Conservation (phyloP, 2,113 vertebrate genomes). For the Hydrochoerus hydrochaeris region DNA sequence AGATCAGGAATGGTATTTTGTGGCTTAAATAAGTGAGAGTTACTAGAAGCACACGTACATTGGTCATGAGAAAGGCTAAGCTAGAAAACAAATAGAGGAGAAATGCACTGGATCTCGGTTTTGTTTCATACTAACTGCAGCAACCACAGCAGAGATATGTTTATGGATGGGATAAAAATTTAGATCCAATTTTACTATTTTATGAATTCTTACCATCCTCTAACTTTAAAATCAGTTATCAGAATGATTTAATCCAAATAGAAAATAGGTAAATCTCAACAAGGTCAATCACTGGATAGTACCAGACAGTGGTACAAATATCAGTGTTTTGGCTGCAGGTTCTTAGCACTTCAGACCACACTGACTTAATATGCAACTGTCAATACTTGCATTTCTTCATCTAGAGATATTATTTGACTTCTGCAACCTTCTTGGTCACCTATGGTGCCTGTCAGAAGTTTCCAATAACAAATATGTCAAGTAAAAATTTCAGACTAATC, state of each 20-base stretch:
- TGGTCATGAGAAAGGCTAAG: not conserved
- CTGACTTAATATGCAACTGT: too few species aligned
- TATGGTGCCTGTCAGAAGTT: not conserved
- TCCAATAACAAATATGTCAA: not conserved
- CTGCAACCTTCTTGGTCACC: not conserved
- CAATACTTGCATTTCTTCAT: not conserved
- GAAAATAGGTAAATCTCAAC: not conserved
- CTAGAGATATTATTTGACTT: not conserved
- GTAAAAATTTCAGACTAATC: not conserved
- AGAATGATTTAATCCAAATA: too few species aligned
- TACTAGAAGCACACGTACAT: not conserved
- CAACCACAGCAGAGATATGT: not conserved
- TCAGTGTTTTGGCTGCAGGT: too few species aligned
- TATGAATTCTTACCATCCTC: not conserved
- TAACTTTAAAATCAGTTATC: not conserved
- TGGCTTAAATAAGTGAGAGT: not conserved
- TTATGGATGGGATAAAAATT: not conserved
- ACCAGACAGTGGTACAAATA: not conserved
- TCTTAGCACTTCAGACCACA: not conserved
- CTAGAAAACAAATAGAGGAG: not conserved
- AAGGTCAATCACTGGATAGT: not conserved
- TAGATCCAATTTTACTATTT: not conserved
- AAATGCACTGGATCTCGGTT: not conserved
- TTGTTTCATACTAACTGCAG: not conserved
- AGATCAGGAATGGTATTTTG: not conserved